A percentile compares a stretch with the other conserved stretches of the same genome.
phyloP scores from a whole-genome alignment of 2,113 vertebrate species.

The Nansenia antarctica region DNA sequence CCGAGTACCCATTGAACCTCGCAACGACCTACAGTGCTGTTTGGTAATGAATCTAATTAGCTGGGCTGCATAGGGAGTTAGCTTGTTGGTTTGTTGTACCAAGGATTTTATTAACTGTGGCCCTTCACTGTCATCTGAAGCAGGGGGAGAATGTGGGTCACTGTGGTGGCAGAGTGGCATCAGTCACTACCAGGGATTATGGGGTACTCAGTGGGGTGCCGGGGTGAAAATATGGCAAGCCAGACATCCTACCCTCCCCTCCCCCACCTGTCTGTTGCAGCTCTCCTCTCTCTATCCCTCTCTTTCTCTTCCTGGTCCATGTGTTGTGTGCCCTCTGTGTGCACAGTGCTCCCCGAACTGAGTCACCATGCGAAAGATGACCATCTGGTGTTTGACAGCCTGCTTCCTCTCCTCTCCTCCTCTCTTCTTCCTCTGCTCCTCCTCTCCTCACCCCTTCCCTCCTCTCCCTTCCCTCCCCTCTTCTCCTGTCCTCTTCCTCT shows the following conservation, averaged over 20 bases:
- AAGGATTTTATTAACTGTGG: constrained; percentile 30
- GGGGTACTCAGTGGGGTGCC: not conserved
- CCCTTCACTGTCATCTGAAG: not conserved
- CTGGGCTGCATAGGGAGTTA: constrained; percentile 41
- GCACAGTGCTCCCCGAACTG: not conserved
- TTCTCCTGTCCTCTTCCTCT: not conserved
- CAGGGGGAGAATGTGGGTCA: not conserved
- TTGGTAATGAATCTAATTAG: constrained; percentile 71
- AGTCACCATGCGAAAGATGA: not conserved
- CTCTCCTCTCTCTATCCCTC: not conserved
- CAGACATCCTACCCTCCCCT: too few relatives aligned
- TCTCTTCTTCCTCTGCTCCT: not conserved
- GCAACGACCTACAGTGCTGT: constrained; percentile 44
- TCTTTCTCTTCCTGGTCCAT: constrained; percentile 19
- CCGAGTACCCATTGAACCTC: constrained; percentile 29
- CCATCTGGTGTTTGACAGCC: not conserved
- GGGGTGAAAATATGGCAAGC: too few relatives aligned
- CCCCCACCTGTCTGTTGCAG: not conserved
- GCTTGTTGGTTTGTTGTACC: constrained; percentile 42
- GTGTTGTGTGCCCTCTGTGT: constrained; percentile 7
- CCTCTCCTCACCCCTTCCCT: constrained; percentile 11
- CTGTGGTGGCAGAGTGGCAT: not conserved
- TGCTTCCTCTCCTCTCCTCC: not conserved
- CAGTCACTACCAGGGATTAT: not conserved
- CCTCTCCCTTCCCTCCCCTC: not conserved